Percentiles rank a stretch among this genome's conserved stretches.
phyloP scores from a whole-genome alignment of 2,113 vertebrate genomes.

The Cichladusa arquata region DNA sequence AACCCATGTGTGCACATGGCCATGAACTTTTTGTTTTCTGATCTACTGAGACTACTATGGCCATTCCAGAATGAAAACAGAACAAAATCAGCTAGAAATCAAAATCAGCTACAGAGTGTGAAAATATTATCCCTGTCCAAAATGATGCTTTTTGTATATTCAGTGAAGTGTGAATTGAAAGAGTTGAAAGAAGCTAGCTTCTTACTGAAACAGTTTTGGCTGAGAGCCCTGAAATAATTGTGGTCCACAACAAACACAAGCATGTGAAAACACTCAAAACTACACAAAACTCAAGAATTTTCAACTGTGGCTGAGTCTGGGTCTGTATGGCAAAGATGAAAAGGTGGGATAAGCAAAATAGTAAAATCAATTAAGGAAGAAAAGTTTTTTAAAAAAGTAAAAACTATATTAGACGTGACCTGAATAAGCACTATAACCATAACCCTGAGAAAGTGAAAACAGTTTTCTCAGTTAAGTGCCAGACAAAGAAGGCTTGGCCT shows the following conservation, averaged over 20 bases:
- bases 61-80: not conserved
- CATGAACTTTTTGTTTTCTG: not conserved
- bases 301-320: not conserved
- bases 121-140: not conserved
- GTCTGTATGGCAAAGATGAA: not conserved
- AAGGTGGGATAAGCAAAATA: not conserved
- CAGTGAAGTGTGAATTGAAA: not conserved
- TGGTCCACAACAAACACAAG: not conserved
- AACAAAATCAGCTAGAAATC: not conserved
- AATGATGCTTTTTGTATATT: not conserved
- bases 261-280: not conserved
- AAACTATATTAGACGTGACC: not conserved
- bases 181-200: not conserved
- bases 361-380: not conserved
- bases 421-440: not conserved
- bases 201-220: not conserved
- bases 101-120: not conserved
- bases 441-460: not conserved
- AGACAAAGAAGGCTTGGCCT: not conserved
- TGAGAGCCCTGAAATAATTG: not conserved
- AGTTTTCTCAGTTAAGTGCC: not conserved
- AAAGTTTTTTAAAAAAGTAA: fast-evolving
- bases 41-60: not conserved
- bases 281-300: not conserved
- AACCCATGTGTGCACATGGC: not conserved